Evolutionary conservation across 2,888 invertebrate species (phyloP), one percentile per base, ranked within the genome.

Genomic region (Parnassius smintheus): DNA sequence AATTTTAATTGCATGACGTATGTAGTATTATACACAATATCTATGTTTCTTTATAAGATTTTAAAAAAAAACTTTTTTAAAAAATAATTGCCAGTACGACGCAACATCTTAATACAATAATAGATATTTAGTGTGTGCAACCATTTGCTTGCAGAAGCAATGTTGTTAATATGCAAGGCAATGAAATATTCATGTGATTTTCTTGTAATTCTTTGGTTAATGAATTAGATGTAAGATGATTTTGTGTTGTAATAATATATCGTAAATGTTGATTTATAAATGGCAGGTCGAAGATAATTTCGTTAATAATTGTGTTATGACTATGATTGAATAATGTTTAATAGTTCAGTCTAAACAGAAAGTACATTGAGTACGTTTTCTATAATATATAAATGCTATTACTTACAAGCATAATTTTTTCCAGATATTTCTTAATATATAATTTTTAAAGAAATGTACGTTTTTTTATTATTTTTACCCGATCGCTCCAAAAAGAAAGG

Each of bases 341-440:
- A 41, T 44, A 44, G n/a, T 46, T 63, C 25, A 57, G n/a, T 50
- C 12, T 41, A 35, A 11, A 12, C 46, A 48, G 7, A 13, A 25
- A 54, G 68, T 68, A 68, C 68, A 62, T 61, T 68, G 54, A 52
- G 68, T 68, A 68, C 68, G 41, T 13, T 22, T 44, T 60, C 3
- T 56, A 61, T 62, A 57, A 61, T 62, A 57, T 48, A 53, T 48
- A 35, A 58, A 4, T 41, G 50, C 13, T 50, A 18, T 42, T 41
- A 8, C 35, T 41, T n/a, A 3, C 2, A 49, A n/a, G 10, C 9
- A 35, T 48, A n/a, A 18, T 18, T 18, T 18, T 57, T 49, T 54
- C 58, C 42, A 45, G 18, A 59, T 62, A n/a, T 49, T 56, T 62
- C 48, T 35, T 50, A 61, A 56, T 61, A 56, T 56, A 60, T 55